Conservation (phyloP, 2,113 vertebrate species). For the Sinocyclocheilus rhinocerous region DNA sequence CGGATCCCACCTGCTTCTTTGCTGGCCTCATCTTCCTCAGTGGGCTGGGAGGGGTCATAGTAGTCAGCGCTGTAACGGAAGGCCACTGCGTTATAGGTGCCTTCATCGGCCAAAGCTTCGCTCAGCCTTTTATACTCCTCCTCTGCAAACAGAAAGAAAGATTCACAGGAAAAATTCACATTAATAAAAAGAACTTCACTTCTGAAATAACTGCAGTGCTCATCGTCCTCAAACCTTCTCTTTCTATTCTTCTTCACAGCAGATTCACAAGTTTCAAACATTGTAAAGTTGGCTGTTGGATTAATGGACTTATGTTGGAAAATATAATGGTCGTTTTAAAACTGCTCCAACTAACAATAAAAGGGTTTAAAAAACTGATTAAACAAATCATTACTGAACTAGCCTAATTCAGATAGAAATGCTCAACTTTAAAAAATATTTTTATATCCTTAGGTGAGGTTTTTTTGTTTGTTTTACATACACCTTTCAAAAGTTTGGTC, state of each 20-base stretch:
- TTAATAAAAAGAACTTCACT: not conserved
- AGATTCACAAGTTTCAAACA: not conserved
- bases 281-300: not conserved
- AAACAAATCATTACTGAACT: too few species aligned
- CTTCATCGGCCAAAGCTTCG: slow-evolving; percentile 94
- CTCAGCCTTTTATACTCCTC: slow-evolving; percentile 98
- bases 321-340: too few species aligned
- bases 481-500: too few species aligned
- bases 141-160: slow-evolving; percentile 78
- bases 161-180: not conserved
- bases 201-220: not conserved
- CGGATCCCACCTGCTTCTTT: slow-evolving; percentile 81
- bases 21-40: slow-evolving; percentile 90
- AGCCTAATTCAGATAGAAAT: too few species aligned
- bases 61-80: slow-evolving; percentile 95
- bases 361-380: too few species aligned
- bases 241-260: not conserved
- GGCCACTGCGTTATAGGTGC: slow-evolving; percentile 90
- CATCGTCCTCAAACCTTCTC: not conserved
- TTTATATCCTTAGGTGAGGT: too few species aligned
- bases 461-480: too few species aligned
- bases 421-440: too few species aligned
- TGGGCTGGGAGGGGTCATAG: slow-evolving; percentile 97
- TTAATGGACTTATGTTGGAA: too few species aligned
- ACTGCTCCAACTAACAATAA: too few species aligned